phyloP scores from a whole-genome alignment of 2,113 vertebrate species.

The Leucopsar rothschildi region DNA sequence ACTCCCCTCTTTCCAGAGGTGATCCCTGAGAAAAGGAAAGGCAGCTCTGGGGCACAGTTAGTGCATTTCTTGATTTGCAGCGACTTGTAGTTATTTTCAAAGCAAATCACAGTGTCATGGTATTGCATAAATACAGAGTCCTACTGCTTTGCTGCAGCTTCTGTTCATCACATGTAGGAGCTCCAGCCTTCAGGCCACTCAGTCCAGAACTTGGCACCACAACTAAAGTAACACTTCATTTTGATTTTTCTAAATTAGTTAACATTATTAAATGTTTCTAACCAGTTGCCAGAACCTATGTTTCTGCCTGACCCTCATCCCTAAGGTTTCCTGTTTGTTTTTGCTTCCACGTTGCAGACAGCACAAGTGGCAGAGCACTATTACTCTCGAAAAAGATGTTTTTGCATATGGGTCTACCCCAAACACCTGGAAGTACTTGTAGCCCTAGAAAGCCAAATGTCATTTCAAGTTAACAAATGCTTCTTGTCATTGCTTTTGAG shows the following conservation, averaged over 20 bases:
- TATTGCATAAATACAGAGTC: background rate
- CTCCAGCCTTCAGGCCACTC: background rate
- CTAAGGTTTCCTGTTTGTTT: background rate
- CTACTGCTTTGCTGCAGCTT: background rate
- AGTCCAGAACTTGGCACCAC: background rate
- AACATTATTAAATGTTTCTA: background rate
- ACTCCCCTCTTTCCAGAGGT: background rate
- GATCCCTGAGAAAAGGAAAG: background rate
- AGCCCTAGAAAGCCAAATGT: conserved; percentile 4
- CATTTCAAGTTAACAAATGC: conserved; percentile 8
- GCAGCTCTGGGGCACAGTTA: background rate
- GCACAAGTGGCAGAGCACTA: background rate
- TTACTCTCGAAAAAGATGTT: background rate
- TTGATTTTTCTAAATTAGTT: background rate
- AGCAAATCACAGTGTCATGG: background rate
- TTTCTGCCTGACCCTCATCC: background rate
- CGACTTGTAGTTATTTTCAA: background rate
- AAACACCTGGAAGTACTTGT: conserved; percentile 48
- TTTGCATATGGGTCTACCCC: conserved; percentile 11
- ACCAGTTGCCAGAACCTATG: background rate
- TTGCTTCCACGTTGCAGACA: background rate
- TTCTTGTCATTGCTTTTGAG: background rate
- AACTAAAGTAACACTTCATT: background rate
- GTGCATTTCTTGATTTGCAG: background rate
- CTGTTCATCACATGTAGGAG: background rate